Conservation (phyloP, 2,113 vertebrate species). For the Thinocorus orbignyianus region DNA sequence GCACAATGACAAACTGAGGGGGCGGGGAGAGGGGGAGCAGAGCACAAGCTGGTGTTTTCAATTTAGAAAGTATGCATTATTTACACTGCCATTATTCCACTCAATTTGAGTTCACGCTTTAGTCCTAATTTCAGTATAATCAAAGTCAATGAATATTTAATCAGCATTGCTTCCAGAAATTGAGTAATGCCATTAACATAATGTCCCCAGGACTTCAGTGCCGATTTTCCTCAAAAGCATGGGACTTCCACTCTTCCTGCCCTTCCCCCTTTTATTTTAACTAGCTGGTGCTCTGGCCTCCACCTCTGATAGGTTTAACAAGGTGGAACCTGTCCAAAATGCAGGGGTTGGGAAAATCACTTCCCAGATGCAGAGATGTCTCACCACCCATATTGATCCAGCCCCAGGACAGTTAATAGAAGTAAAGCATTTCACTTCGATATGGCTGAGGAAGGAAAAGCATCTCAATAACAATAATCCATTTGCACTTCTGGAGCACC, state of each 20-base stretch:
- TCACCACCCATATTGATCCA: neutral
- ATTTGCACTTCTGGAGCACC: conserved; percentile 33
- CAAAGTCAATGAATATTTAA: conserved; percentile 94
- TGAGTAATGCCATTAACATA: conserved; percentile 90
- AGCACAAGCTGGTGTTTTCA: conserved; percentile 85
- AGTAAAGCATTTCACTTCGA: neutral
- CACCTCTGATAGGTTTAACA: neutral
- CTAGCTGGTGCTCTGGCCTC: neutral
- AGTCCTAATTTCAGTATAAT: conserved; percentile 91
- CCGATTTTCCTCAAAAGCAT: conserved; percentile 78
- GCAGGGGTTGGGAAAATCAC: neutral
- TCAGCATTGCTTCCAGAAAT: conserved; percentile 88
- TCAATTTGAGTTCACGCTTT: conserved; percentile 87
- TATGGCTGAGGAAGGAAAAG: neutral
- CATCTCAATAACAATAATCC: neutral
- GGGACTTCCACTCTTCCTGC: conserved; percentile 61
- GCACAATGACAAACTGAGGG: conserved; percentile 74
- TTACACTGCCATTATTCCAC: conserved; percentile 89
- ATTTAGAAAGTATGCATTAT: conserved; percentile 90
- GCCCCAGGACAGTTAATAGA: neutral
- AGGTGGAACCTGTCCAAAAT: neutral
- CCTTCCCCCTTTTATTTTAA: conserved; percentile 43
- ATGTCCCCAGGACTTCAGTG: conserved; percentile 82
- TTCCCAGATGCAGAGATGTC: neutral
- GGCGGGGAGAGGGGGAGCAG: conserved; percentile 62